Conservation (phyloP, 2,888 invertebrate genomes). For the Thecocarcelia acutangulata region DNA sequence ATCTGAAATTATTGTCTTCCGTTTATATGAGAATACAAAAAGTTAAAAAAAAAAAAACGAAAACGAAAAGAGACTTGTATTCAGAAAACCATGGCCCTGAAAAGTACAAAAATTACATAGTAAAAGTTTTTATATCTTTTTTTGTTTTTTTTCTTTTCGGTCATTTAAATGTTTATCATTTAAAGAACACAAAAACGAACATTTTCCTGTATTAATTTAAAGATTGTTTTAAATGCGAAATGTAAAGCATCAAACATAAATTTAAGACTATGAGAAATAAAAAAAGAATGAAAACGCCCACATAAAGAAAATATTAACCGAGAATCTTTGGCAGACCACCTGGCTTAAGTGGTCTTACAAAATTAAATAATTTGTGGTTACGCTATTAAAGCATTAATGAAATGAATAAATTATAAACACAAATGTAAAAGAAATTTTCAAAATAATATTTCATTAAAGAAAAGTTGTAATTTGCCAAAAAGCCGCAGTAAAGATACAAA, state of each 20-base stretch:
- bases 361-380: constrained; percentile 64
- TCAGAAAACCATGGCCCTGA: constrained; percentile 56
- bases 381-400: constrained; percentile 20
- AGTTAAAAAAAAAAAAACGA: background rate
- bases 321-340: constrained; percentile 63
- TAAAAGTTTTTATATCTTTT: constrained; percentile 18
- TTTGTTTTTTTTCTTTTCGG: constrained; percentile 25
- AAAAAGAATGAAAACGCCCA: constrained; percentile 51
- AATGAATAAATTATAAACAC: constrained; percentile 7
- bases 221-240: constrained; percentile 41
- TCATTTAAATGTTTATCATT: constrained; percentile 55
- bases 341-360: constrained; percentile 63
- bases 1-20: constrained; percentile 66
- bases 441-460: too few relatives aligned
- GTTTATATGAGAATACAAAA: constrained; percentile 32
- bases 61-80: constrained; percentile 30
- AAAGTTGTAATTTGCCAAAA: too few relatives aligned
- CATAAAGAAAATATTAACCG: constrained; percentile 50
- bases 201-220: constrained; percentile 37
- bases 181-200: background rate
- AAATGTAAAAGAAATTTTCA: background rate
- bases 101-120: constrained; percentile 40
- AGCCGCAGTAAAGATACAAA: too few relatives aligned
- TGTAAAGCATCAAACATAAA: constrained; percentile 2
- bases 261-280: constrained; percentile 32